Conservation (phyloP, 2,888 invertebrate genomes). For the Sclerodermus sp. region DNA sequence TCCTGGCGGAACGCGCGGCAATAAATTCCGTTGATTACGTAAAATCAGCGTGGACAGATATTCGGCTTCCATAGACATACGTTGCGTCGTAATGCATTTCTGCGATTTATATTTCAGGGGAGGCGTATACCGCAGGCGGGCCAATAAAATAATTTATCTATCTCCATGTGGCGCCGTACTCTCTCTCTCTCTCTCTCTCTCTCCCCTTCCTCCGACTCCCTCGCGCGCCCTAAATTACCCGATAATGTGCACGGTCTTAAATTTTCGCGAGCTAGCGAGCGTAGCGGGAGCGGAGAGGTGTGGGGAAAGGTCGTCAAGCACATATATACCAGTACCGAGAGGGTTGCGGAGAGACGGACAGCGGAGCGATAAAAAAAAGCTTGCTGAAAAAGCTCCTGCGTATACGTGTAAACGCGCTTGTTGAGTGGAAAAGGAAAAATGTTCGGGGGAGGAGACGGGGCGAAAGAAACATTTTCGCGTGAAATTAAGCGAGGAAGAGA, state of each 20-base stretch:
- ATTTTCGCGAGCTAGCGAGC: conserved; percentile 25
- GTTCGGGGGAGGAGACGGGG: too few relatives aligned
- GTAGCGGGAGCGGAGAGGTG: conserved; percentile 13
- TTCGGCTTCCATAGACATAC: too few relatives aligned
- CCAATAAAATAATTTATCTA: conserved; percentile 21
- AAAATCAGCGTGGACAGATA: too few relatives aligned
- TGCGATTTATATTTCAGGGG: conserved; percentile 20
- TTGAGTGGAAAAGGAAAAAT: too few relatives aligned
- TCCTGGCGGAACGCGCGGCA: too few relatives aligned
- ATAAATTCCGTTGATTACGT: too few relatives aligned
- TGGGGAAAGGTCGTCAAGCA: conserved; percentile 7
- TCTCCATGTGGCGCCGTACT: conserved; percentile 2
- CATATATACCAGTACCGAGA: too few relatives aligned
- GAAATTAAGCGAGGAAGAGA: too few relatives aligned
- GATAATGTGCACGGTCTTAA: conserved; percentile 42
- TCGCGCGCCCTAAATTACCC: conserved; percentile 36
- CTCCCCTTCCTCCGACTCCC: conserved; percentile 20
- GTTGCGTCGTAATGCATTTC: conserved; percentile 3
- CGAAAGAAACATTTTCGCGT: too few relatives aligned
- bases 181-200: conserved; percentile 20
- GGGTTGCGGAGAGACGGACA: neutral
- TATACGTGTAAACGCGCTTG: too few relatives aligned
- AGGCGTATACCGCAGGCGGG: conserved; percentile 16
- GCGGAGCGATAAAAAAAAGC: conserved; percentile 8
- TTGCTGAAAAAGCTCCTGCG: too few relatives aligned